phyloP scores from a whole-genome alignment of 2,113 vertebrate species.

The Tupaia chinensis region DNA sequence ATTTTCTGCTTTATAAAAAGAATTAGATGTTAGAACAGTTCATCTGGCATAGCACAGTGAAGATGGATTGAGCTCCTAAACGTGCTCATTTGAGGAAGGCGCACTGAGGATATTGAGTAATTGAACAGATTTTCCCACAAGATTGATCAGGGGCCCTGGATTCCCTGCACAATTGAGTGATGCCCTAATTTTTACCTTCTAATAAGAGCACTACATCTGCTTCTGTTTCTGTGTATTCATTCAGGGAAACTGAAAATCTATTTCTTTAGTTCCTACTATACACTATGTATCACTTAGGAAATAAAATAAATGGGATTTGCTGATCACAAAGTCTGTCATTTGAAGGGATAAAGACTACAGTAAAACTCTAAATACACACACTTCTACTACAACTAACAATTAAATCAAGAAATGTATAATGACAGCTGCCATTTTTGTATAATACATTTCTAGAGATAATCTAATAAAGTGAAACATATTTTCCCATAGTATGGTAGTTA shows the following conservation, averaged over 20 bases:
- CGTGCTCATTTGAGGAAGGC: slow-evolving; percentile 73
- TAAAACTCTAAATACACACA: neutral
- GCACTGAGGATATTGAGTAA: slow-evolving; percentile 77
- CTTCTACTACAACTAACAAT: neutral
- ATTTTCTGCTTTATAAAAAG: slow-evolving; percentile 86
- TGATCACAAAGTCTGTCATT: neutral
- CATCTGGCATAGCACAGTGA: slow-evolving; percentile 64
- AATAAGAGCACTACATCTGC: slow-evolving; percentile 60
- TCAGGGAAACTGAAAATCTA: slow-evolving; percentile 9
- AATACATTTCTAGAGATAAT: neutral
- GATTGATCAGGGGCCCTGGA: neutral
- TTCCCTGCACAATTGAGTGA: slow-evolving; percentile 35
- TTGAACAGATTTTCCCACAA: slow-evolving; percentile 75
- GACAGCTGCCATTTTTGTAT: neutral
- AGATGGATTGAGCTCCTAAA: slow-evolving; percentile 75
- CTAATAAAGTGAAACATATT: neutral
- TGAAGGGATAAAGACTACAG: neutral
- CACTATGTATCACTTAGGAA: neutral
- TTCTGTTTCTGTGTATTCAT: slow-evolving; percentile 50
- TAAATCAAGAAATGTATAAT: neutral
- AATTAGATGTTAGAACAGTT: slow-evolving; percentile 77
- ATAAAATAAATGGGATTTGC: neutral
- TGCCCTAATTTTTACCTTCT: slow-evolving; percentile 74
- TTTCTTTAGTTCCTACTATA: slow-evolving; percentile 31
- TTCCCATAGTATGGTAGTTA: neutral